Conservation (phyloP, 2,797 vertebrate genomes). For the Eospalax fontanierii region DNA sequence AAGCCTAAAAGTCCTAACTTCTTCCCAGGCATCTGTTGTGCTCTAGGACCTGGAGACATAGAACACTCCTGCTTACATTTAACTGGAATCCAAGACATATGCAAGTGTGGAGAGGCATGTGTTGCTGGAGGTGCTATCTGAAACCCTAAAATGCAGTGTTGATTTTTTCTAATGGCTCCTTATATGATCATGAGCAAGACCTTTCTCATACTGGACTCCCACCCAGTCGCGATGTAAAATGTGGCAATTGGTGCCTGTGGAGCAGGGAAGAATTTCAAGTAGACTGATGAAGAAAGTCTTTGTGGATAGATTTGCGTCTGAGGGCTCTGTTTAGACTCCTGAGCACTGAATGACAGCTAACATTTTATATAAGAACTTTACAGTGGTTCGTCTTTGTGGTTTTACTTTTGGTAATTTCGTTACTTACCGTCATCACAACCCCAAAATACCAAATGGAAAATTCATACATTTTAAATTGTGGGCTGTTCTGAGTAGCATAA, state of each 20-base stretch:
- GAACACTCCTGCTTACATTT: not conserved
- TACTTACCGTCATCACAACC: not conserved
- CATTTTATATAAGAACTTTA: conserved; percentile 48
- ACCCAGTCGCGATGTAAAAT: not conserved
- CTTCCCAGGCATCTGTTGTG: not conserved
- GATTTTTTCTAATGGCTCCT: not conserved
- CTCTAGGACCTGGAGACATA: not conserved
- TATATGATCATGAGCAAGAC: not conserved
- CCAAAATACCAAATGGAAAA: conserved; percentile 6
- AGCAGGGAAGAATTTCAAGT: conserved; percentile 1
- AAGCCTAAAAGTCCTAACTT: conserved; percentile 9
- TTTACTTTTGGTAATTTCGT: not conserved
- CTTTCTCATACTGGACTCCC: not conserved
- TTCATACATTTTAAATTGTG: not conserved
- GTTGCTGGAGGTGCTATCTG: not conserved
- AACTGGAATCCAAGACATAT: not conserved
- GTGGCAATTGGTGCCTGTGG: not conserved
- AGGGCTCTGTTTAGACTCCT: not conserved
- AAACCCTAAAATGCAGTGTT: not conserved
- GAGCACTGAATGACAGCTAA: not conserved
- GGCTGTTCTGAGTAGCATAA: not conserved
- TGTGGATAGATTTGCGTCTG: not conserved
- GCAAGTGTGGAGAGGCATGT: not conserved
- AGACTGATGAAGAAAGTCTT: not conserved
- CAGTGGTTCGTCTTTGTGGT: not conserved